Percentiles rank a stretch among this genome's conserved stretches.
These are phyloP conservation scores for Aphrocallistes beatrix DNA, from an alignment of 37 sponge, comb jelly and placozoan genomes.

Conservation along the genomic window DNA sequence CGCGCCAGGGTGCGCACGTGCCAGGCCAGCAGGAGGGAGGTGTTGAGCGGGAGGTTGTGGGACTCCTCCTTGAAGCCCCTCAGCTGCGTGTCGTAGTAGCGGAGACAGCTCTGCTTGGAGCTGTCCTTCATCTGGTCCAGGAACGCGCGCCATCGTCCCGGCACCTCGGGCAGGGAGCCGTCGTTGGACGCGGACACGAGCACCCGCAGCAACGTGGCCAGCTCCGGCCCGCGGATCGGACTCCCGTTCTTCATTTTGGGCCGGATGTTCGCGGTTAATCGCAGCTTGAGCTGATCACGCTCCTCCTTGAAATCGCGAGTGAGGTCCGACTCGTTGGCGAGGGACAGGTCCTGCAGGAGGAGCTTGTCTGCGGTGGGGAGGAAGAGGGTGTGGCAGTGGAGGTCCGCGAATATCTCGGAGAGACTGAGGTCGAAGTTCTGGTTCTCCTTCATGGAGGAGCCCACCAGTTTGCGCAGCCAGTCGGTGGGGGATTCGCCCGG, in stretches of 20 bases:
- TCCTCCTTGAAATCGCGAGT: constrained; percentile 71
- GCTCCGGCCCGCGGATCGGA: constrained; percentile 67
- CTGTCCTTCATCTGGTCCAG: constrained; percentile 44
- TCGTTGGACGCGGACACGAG: constrained; percentile 82
- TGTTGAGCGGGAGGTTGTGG: neutral
- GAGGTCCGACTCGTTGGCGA: constrained; percentile 58
- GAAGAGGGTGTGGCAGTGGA: constrained; percentile 78
- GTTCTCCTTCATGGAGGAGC: constrained; percentile 43
- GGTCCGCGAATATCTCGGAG: constrained; percentile 62
- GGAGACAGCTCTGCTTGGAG: constrained; percentile 55
- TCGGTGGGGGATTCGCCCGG: constrained; percentile 52
- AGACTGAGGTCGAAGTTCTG: constrained; percentile 65
- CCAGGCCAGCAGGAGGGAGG: constrained; percentile 30
- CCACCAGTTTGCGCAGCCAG: constrained; percentile 74
- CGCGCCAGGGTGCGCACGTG: constrained; percentile 33
- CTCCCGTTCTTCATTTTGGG: constrained; percentile 75
- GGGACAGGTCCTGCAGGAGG: constrained; percentile 65
- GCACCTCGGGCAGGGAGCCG: constrained; percentile 70
- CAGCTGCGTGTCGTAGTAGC: constrained; percentile 71
- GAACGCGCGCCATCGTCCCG: constrained; percentile 22
- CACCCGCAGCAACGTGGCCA: constrained; percentile 65
- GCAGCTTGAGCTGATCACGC: constrained; percentile 42
- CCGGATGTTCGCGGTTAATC: constrained; percentile 30
- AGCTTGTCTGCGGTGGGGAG: constrained; percentile 56
- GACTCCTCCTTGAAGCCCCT: neutral